Percentiles rank a stretch among this genome's conserved stretches.
These are phyloP conservation scores for Campopleginae sp. DNA, from an alignment of 2,888 invertebrate species.

Conservation along the genomic window DNA sequence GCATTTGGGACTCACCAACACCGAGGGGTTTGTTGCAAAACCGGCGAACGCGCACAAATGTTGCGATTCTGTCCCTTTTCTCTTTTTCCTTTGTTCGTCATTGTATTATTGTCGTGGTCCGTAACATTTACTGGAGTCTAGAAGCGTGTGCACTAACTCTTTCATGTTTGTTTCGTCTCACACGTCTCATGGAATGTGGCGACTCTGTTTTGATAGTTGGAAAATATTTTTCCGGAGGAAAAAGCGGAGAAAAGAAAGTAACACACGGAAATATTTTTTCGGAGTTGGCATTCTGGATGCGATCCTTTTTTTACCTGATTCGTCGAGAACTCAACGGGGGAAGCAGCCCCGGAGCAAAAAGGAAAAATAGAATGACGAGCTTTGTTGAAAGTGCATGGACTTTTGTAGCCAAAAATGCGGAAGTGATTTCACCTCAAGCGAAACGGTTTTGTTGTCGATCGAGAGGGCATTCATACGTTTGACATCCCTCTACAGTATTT, in stretches of 20 bases:
- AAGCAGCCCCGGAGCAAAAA: constrained; percentile 26
- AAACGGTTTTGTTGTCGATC: background rate
- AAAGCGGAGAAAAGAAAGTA: background rate
- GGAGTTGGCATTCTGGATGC: background rate
- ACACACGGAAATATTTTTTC: background rate
- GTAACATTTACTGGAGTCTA: background rate
- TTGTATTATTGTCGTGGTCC: background rate
- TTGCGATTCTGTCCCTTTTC: constrained; percentile 35
- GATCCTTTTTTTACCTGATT: background rate
- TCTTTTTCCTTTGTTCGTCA: constrained; percentile 21
- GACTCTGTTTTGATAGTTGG: background rate
- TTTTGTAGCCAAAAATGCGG: background rate
- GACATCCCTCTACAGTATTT: background rate
- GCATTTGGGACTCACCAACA: background rate
- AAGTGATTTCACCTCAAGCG: background rate
- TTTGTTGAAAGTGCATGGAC: background rate
- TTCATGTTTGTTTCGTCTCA: background rate
- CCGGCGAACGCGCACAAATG: background rate
- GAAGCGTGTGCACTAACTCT: background rate
- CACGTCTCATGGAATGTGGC: background rate
- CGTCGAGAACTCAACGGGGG: background rate
- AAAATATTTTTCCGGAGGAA: background rate
- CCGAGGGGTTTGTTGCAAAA: background rate
- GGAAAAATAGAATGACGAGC: constrained; percentile 20
- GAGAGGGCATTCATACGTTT: background rate